Percentiles rank a stretch among this genome's conserved stretches.
Evolutionary conservation across 2,797 vertebrate genomes (phyloP).

Genomic region (Poeciliopsis turneri): DNA sequence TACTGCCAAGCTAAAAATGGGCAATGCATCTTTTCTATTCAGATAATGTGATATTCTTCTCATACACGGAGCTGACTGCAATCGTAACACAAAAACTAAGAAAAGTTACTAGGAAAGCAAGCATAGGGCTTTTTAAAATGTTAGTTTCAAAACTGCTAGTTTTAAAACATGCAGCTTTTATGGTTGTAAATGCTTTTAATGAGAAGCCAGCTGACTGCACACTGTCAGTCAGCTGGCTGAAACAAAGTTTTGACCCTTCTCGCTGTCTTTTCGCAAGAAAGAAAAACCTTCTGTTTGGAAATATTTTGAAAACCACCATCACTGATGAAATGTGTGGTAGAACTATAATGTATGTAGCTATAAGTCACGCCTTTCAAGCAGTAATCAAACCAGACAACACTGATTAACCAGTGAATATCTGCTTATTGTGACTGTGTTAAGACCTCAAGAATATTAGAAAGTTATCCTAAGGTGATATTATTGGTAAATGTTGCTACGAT

Average conservation of each 20-base stretch:
- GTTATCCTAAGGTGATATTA: not conserved
- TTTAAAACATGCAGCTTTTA: not conserved
- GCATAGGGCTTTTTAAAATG: not conserved
- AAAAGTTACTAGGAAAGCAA: not conserved
- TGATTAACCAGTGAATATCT: not conserved
- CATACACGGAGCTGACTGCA: not conserved
- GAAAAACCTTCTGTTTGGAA: not conserved
- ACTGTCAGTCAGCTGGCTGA: not conserved
- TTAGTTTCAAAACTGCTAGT: not conserved
- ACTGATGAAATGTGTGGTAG: not conserved
- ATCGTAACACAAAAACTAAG: not conserved
- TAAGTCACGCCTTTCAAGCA: not conserved
- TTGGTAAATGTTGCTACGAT: not conserved
- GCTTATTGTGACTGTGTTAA: not conserved
- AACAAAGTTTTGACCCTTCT: not conserved
- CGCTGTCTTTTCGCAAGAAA: not conserved
- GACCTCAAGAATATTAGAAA: not conserved
- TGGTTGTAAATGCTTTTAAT: not conserved
- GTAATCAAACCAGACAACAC: not conserved
- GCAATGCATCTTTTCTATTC: not conserved
- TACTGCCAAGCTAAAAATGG: not conserved
- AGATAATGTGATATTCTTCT: not conserved
- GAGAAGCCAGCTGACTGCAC: not conserved
- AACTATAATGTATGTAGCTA: no score
- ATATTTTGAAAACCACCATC: not conserved